These are phyloP conservation scores for Cyanistes caeruleus DNA, from an alignment of 2,113 vertebrate genomes.

Conservation along the genomic window DNA sequence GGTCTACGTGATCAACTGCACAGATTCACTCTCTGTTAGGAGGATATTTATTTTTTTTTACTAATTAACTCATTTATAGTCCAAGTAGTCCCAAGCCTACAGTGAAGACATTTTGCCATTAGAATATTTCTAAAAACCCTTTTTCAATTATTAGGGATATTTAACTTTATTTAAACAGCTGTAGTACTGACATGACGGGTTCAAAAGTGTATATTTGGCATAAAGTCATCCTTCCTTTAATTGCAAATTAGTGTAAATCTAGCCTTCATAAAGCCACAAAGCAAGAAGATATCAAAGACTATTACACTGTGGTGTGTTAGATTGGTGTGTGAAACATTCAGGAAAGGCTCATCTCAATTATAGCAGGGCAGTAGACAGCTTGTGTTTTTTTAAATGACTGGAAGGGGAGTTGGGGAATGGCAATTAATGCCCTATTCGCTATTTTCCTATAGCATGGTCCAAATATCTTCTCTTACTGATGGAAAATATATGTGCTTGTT, in stretches of 20 bases:
- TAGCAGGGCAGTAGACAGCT: neutral
- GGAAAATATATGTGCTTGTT: neutral
- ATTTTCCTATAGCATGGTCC: neutral
- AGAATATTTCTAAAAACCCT: slow-evolving; percentile 19
- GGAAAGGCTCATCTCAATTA: neutral
- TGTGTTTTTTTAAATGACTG: neutral
- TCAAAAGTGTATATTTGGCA: slow-evolving; percentile 7
- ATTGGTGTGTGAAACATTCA: neutral
- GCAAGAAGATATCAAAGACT: slow-evolving; percentile 14
- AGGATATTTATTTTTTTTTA: neutral
- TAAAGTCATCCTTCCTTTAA: slow-evolving; percentile 6
- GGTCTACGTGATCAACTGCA: neutral
- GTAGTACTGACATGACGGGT: neutral
- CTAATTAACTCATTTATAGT: slow-evolving; percentile 7
- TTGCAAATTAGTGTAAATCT: slow-evolving; percentile 25
- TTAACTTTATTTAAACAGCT: slow-evolving; percentile 52
- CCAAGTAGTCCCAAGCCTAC: slow-evolving; percentile 6
- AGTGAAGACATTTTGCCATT: neutral
- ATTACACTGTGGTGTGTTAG: neutral
- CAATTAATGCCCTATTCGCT: neutral
- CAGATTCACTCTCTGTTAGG: neutral
- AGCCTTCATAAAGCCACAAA: neutral
- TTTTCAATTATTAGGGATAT: slow-evolving; percentile 46
- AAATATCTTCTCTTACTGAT: neutral
- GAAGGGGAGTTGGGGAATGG: neutral